Percentiles rank a stretch among this genome's conserved stretches.
Conservation (phyloP, 2,888 invertebrate species). For the Abrostola triplasia region DNA sequence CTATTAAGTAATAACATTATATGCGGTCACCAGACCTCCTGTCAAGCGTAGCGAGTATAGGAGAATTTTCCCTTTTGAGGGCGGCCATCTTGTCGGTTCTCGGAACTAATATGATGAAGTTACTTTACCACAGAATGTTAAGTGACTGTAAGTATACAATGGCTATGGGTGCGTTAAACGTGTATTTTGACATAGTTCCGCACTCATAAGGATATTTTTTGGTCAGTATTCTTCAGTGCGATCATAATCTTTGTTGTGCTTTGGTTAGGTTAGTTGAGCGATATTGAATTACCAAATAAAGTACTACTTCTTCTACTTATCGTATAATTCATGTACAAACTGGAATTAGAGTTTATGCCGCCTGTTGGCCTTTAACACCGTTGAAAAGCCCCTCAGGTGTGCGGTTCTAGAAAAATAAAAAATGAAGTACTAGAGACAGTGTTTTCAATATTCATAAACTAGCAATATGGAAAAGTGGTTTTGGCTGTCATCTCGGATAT, state of each 20-base stretch:
- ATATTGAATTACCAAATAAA: too few relatives aligned
- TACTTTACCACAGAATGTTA: conserved; percentile 1
- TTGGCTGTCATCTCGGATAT: neutral
- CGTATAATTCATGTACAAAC: too few relatives aligned
- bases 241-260: too few relatives aligned
- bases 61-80: conserved; percentile 26
- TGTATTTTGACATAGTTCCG: too few relatives aligned
- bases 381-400: too few relatives aligned
- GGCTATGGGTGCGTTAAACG: neutral
- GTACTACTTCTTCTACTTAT: too few relatives aligned
- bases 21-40: conserved; percentile 41
- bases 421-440: neutral
- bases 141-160: conserved; percentile 2
- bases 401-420: too few relatives aligned
- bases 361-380: too few relatives aligned
- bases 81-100: conserved; percentile 29
- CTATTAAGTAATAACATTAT: conserved; percentile 52
- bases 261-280: too few relatives aligned
- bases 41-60: conserved; percentile 38
- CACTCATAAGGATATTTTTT: too few relatives aligned
- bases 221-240: too few relatives aligned
- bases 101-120: conserved; percentile 18
- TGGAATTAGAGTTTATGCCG: too few relatives aligned
- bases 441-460: neutral
- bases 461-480: neutral